Evolutionary conservation across 2,797 vertebrate genomes (phyloP).

Genomic region (Zonotrichia albicollis): DNA sequence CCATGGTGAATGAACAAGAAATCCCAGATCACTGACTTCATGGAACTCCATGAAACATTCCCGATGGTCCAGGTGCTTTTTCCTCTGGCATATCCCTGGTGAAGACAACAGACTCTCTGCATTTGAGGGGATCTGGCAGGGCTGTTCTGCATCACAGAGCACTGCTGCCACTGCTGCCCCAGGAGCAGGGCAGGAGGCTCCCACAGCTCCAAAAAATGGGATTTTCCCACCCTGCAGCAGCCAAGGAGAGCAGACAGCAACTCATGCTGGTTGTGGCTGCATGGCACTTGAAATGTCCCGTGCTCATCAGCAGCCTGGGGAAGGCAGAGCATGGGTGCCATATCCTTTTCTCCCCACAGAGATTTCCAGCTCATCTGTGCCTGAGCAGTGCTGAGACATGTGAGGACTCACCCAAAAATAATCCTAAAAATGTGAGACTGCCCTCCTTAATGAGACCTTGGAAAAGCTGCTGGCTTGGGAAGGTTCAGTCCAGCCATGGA

Average conservation of each 20-base stretch:
- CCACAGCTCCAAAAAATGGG: neutral
- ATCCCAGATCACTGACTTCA: rapidly evolving
- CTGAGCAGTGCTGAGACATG: neutral
- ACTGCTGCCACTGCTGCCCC: neutral
- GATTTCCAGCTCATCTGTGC: neutral
- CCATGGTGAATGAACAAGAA: rapidly evolving
- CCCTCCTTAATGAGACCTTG: neutral
- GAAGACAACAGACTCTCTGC: rapidly evolving
- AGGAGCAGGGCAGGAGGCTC: neutral
- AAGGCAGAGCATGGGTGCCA: rapidly evolving
- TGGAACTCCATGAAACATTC: neutral
- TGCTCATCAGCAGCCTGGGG: neutral
- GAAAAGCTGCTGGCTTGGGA: neutral
- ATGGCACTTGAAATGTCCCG: neutral
- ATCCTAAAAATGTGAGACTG: rapidly evolving
- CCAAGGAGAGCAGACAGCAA: neutral
- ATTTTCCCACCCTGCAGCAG: neutral
- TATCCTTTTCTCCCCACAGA: neutral
- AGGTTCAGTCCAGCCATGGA: neutral
- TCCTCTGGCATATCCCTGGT: neutral
- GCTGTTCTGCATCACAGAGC: neutral
- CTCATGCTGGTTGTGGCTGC: neutral
- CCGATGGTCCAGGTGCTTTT: neutral
- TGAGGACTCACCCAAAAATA: neutral
- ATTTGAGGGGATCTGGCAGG: rapidly evolving